Percentiles rank a stretch among this genome's conserved stretches.
Evolutionary conservation across 2,888 invertebrate genomes (phyloP).

Genomic region (Chrysopilus asiliformis): DNA sequence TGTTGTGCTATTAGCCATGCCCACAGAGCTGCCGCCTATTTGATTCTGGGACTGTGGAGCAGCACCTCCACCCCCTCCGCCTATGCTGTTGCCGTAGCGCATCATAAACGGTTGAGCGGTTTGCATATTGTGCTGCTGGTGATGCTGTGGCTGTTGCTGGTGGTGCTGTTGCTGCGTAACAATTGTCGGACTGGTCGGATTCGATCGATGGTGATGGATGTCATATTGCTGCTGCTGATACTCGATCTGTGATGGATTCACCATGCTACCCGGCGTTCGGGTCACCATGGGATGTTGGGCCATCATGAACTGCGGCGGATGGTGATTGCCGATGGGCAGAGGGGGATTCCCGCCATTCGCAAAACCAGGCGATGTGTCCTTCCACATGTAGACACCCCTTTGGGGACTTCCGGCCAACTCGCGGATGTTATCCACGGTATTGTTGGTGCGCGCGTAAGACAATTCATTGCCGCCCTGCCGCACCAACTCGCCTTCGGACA

Average conservation of each 20-base stretch:
- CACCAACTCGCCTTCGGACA: slow-evolving; percentile 70
- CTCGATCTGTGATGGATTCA: slow-evolving; percentile 23
- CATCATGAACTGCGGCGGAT: slow-evolving; percentile 25
- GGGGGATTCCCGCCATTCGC: slow-evolving; percentile 24
- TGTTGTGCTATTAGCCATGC: slow-evolving; percentile 9
- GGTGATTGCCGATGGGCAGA: slow-evolving; percentile 29
- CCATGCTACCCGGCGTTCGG: slow-evolving; percentile 17
- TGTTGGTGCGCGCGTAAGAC: slow-evolving; percentile 53
- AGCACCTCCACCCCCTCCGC: slow-evolving; percentile 13
- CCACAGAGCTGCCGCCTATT: slow-evolving; percentile 11
- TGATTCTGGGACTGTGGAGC: slow-evolving; percentile 12
- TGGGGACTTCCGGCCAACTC: slow-evolving; percentile 81
- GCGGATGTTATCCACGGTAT: slow-evolving; percentile 73
- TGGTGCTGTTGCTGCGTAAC: slow-evolving; percentile 36
- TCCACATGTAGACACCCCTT: slow-evolving; percentile 67
- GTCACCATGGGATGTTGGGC: slow-evolving; percentile 11
- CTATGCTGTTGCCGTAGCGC: slow-evolving; percentile 22
- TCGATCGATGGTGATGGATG: slow-evolving; percentile 49
- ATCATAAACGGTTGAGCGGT: slow-evolving; percentile 29
- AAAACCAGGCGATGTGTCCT: slow-evolving; percentile 58
- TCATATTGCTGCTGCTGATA: slow-evolving; percentile 38
- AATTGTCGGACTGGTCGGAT: slow-evolving; percentile 58
- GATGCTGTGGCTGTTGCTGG: slow-evolving; percentile 17
- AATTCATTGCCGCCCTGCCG: slow-evolving; percentile 47
- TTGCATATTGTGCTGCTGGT: too few relatives aligned